Evolutionary conservation across 37 sponge, comb jelly and placozoan genomes (phyloP).

Genomic region (Chondrilla cf. caribensis): DNA sequence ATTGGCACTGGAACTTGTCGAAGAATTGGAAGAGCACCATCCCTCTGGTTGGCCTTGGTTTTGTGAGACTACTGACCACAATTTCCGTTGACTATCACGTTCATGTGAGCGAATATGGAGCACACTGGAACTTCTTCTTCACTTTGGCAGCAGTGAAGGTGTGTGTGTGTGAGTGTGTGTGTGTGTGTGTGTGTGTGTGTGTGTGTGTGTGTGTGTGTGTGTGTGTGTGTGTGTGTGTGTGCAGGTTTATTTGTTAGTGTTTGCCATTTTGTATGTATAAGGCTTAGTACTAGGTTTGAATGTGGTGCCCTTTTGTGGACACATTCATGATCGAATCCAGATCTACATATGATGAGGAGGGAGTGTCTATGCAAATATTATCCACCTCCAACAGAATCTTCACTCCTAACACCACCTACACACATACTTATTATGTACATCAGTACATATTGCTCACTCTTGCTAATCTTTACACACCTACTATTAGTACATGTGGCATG

Average conservation of each 20-base stretch:
- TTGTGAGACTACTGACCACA: constrained; percentile 62
- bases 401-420: no score
- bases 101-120: constrained; percentile 91
- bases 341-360: no score
- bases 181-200: not conserved
- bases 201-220: not conserved
- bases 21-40: not conserved
- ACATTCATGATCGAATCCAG: no score
- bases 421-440: no score
- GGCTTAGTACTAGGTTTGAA: no score
- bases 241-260: not conserved
- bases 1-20: constrained; percentile 12
- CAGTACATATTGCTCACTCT: no score
- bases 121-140: constrained; percentile 99
- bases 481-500: no score
- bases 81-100: constrained; percentile 67
- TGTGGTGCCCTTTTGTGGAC: no score
- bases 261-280: not conserved
- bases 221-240: constrained; percentile 1
- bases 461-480: no score
- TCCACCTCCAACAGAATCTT: no score
- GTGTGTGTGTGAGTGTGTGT: not conserved
- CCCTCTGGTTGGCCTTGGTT: constrained; percentile 77
- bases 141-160: constrained; percentile 88
- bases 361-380: no score